Evolutionary conservation across 2,113 vertebrate species (phyloP).

Genomic region (Cinclus cinclus): DNA sequence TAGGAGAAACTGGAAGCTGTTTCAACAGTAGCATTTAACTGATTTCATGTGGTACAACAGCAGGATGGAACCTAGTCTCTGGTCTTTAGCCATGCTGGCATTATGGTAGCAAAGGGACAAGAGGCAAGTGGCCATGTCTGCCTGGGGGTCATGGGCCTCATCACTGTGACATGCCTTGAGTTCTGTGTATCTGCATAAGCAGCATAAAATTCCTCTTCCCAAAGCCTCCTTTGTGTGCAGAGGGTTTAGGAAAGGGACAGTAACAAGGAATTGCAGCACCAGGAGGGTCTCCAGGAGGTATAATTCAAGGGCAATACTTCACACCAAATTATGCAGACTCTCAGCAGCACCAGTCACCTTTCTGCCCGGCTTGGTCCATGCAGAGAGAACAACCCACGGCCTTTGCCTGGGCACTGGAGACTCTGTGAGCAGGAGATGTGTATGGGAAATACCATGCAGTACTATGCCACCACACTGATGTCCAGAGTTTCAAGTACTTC

Average conservation of each 20-base stretch:
- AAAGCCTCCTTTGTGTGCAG: neutral
- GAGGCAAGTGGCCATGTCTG: neutral
- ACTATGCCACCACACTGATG: neutral
- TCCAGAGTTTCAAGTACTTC: neutral
- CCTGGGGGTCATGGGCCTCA: neutral
- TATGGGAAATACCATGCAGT: neutral
- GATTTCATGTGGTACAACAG: neutral
- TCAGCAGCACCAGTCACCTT: neutral
- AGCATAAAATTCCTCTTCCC: neutral
- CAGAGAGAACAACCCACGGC: fast-evolving
- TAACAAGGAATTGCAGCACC: neutral
- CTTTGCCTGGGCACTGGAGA: neutral
- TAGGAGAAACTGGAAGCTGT: neutral
- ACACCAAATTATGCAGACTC: neutral
- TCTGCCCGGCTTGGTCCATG: neutral
- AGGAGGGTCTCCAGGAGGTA: neutral
- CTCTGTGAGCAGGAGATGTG: neutral
- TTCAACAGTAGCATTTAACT: neutral
- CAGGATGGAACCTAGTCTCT: neutral
- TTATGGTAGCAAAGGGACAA: neutral
- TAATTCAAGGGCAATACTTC: neutral
- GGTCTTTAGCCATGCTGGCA: neutral
- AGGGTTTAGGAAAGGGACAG: neutral
- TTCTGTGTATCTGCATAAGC: neutral
- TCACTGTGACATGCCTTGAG: neutral